These are phyloP conservation scores for Ptychochromis oligacanthus DNA, from an alignment of 2,113 vertebrate genomes.

Conservation along the genomic window DNA sequence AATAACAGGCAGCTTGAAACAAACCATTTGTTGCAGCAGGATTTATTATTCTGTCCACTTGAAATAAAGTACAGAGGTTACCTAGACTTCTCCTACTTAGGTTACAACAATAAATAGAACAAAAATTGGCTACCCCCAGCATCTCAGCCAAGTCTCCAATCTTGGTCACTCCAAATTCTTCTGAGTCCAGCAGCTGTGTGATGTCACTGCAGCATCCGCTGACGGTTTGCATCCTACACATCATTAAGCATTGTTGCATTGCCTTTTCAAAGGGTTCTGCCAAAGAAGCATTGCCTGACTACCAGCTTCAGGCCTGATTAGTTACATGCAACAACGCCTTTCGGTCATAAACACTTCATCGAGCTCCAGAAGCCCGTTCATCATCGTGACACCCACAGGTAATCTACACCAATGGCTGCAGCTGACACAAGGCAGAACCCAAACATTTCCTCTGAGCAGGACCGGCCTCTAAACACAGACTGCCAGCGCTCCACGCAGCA, in stretches of 20 bases:
- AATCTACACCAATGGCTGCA: conserved; percentile 71
- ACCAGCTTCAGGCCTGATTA: conserved; percentile 68
- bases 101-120: conserved; percentile 79
- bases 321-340: conserved; percentile 83
- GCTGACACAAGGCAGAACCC: conserved; percentile 67
- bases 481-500: conserved; percentile 12
- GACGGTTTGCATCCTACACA: conserved; percentile 64
- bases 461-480: conserved; percentile 58
- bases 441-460: conserved; percentile 54
- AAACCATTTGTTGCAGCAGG: conserved; percentile 91
- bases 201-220: conserved; percentile 62
- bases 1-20: conserved; percentile 92
- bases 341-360: conserved; percentile 81
- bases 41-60: conserved; percentile 86
- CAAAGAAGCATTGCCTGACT: conserved; percentile 45
- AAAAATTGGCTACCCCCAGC: conserved; percentile 34
- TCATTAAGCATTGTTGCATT: conserved; percentile 63
- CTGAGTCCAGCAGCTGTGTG: conserved; percentile 51
- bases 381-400: conserved; percentile 80
- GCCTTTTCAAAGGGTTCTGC: conserved; percentile 24
- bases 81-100: conserved; percentile 76
- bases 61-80: conserved; percentile 77
- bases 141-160: conserved; percentile 40
- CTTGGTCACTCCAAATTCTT: conserved; percentile 18
- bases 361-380: conserved; percentile 69